These are phyloP conservation scores for Procavia capensis DNA, from an alignment of 2,113 vertebrate species.

Conservation along the genomic window DNA sequence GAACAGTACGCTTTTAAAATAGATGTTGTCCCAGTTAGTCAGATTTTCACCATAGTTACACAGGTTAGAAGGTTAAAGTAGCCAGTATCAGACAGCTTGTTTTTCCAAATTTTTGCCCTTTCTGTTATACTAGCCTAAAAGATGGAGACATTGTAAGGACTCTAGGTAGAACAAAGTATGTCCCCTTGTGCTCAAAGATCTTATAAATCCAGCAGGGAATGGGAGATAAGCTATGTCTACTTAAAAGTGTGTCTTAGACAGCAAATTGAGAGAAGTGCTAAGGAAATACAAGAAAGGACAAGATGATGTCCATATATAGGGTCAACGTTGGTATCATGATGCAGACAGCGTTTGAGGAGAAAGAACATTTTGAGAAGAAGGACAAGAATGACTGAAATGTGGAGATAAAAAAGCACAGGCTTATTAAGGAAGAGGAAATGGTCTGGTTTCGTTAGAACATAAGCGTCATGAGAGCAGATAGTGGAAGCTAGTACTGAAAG, in stretches of 20 bases:
- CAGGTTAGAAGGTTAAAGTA: background rate
- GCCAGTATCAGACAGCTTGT: background rate
- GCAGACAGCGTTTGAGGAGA: background rate
- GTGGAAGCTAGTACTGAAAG: background rate
- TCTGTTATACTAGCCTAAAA: background rate
- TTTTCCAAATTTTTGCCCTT: background rate
- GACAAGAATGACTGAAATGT: background rate
- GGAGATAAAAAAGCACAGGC: background rate
- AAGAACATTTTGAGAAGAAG: background rate
- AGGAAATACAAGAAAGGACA: background rate
- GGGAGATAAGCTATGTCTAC: background rate
- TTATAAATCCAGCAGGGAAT: background rate
- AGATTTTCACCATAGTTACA: background rate
- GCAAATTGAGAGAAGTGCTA: background rate
- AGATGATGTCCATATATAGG: background rate
- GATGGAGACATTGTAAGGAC: background rate
- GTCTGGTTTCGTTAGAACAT: background rate
- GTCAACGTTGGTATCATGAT: background rate
- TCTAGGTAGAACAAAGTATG: background rate
- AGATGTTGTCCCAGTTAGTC: background rate
- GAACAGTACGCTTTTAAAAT: background rate
- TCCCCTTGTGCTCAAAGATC: background rate
- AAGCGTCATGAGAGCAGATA: background rate
- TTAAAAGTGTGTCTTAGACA: background rate
- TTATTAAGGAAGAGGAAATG: background rate